phyloP scores from a whole-genome alignment of 2,888 invertebrate genomes.

The Acheta domesticus region DNA sequence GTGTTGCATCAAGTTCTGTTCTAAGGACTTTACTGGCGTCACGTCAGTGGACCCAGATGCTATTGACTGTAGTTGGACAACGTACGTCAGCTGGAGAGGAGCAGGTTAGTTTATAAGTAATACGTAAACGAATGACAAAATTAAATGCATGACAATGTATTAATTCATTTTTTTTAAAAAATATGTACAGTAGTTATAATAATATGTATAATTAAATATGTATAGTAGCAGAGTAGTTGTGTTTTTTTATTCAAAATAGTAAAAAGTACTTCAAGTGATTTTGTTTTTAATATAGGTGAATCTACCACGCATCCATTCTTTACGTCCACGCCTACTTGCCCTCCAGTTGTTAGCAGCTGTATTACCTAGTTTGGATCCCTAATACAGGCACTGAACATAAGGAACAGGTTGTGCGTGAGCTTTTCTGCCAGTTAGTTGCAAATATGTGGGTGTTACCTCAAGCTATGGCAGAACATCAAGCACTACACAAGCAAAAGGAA shows the following conservation, averaged over 20 bases:
- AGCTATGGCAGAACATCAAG: conserved; percentile 42
- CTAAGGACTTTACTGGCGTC: conserved; percentile 51
- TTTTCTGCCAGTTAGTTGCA: conserved; percentile 53
- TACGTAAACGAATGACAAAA: no score
- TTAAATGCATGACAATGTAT: no score
- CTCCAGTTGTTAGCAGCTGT: conserved; percentile 54
- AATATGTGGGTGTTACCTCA: conserved; percentile 55
- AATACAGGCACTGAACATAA: conserved; percentile 47
- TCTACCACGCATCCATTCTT: conserved; percentile 47
- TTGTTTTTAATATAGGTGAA: background rate
- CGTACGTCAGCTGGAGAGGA: conserved; percentile 37
- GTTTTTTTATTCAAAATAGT: no score
- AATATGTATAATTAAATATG: no score
- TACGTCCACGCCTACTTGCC: conserved; percentile 54
- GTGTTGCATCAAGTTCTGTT: conserved; percentile 50
- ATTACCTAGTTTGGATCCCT: conserved; percentile 47
- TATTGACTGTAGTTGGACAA: conserved; percentile 49
- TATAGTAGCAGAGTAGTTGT: no score
- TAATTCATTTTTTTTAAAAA: no score
- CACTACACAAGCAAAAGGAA: conserved; percentile 42
- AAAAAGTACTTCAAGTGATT: no score
- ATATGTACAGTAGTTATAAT: no score
- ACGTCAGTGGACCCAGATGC: conserved; percentile 53
- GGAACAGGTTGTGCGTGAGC: conserved; percentile 52
- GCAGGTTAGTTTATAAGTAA: conserved; percentile 26